These are phyloP conservation scores for Drosophila anomalipes DNA, from an alignment of 2,888 invertebrate genomes.

Conservation along the genomic window DNA sequence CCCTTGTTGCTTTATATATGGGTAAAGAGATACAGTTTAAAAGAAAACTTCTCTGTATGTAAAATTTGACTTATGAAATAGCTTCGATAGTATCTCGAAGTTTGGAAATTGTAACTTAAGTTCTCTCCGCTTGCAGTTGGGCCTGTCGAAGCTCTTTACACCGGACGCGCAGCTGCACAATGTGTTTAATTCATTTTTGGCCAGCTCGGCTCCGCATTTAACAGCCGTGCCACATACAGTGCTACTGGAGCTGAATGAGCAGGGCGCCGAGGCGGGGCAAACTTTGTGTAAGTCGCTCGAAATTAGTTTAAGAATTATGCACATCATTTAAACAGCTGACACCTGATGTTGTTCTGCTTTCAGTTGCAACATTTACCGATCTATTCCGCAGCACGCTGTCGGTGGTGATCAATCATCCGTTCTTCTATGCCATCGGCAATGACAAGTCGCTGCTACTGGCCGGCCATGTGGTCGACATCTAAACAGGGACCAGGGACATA, in stretches of 20 bases:
- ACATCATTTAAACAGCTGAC: constrained; percentile 40
- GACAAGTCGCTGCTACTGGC: constrained; percentile 62
- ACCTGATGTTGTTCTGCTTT: background rate
- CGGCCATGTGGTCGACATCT: constrained; percentile 71
- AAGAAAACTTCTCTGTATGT: background rate
- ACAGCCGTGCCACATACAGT: constrained; percentile 61
- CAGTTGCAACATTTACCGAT: constrained; percentile 60
- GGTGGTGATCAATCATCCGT: constrained; percentile 77
- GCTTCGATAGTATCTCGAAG: background rate
- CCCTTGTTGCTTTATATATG: background rate
- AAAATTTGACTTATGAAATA: background rate
- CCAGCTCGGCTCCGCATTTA: constrained; percentile 67
- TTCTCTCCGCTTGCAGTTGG: constrained; percentile 47
- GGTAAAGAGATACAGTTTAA: background rate
- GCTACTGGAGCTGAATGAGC: constrained; percentile 56
- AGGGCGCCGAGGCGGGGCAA: constrained; percentile 44
- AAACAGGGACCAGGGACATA: background rate
- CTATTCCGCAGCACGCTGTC: constrained; percentile 65
- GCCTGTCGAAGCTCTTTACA: constrained; percentile 57
- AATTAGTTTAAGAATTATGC: background rate
- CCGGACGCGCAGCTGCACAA: constrained; percentile 55
- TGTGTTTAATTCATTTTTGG: constrained; percentile 58
- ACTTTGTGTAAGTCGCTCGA: constrained; percentile 60
- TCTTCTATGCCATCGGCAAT: constrained; percentile 68
- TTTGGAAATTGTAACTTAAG: background rate